Base-by-base conservation (phyloP, 1,140 invertebrate genomes). In the Caerostris darwini region DNA sequence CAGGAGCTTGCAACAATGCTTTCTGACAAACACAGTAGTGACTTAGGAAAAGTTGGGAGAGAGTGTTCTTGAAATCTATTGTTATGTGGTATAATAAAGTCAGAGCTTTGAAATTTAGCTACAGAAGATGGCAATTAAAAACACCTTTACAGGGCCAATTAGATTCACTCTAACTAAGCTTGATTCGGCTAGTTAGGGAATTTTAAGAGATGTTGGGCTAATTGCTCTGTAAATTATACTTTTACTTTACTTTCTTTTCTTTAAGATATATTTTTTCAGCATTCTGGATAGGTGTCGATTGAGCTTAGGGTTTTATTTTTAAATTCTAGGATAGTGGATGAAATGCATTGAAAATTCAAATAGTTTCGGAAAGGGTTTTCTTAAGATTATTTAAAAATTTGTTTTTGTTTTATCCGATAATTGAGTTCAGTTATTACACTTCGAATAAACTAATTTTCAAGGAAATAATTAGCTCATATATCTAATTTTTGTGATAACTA, bases 61-160 rank as follows among this genome's bases (percentile, higher is more conserved):
- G 17, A 17, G n/a, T 91, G 89, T 77, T 90, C 69, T 69, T 10
- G 69, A 91, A 91, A 81, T 50, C 89, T 82, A 58, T 91, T 91
- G 89, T 91, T 91, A 58, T 7, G n/a, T 12, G 57, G 19, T 14
- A 77, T 59, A 81, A 91, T 81, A 58, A 91, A 91, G 57, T 77
- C 89, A 81, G 53, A 7, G 56, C 56, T 82, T 91, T 82, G 71
- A 77, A 91, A 57, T 91, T 77, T 91, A 91, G 69, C 17, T 71
- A 91, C 71, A 67, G 61, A 19, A 12, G 69, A 50, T 58, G 89
- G 57, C 71, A 91, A 91, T 91, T 91, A 91, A 91, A 91, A 91
- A 82, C 69, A 91, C 71, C 69, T 91, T 82, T 67, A 91, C 56
- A 19, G 54, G 34, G 61, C 69, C 89, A 91, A 91, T 91, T 91